Base-by-base conservation (phyloP, 1,140 invertebrate species). In the Drosophila orena region DNA sequence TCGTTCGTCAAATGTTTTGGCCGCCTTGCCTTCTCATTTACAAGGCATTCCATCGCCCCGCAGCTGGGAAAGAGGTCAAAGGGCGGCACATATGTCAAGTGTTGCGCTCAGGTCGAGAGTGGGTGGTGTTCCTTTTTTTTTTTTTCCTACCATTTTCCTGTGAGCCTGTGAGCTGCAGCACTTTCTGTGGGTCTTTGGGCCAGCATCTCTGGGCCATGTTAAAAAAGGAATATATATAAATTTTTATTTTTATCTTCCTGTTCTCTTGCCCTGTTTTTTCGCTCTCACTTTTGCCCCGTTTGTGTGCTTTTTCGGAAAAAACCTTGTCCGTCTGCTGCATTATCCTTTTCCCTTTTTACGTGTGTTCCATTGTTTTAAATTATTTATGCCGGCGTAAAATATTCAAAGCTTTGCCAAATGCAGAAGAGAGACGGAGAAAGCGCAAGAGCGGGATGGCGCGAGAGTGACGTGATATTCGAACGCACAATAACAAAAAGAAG, bases 281-380 rank as follows among this genome's bases (percentile, higher is more conserved):
- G 66, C 79, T 84, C 84, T 89, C 77, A 77, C 84, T 89, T 77
- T 84, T 84, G 72, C 77, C 57, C 76, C 43, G 65, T 69, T 44
- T 47, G 70, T 75, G 71, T 57, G 72, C 58, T 38, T 38, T 12
- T 38, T 12, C 35, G 30, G 3, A 44, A 44, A 43, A 43, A 44
- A 47, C 61, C 27, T 43, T 34, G 55, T 20, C 27, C 34, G 22
- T 20, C 70, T 50, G 66, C 80, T 88, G 84, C 68, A 84, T 89
- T 89, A 88, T 88, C 84, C 83, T 83, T 88, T 81, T 80, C 50
- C 56, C 46, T 74, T 81, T 77, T 65, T 81, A 89, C 84, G 84
- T 89, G 84, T 89, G 84, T 83, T 80, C 72, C 84, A 88, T 88
- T 88, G 84, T 89, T 89, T 88, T 88, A 88, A 89, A 88, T 88